Evolutionary conservation across 2,888 invertebrate species (phyloP), one percentile per base, ranked within the genome.

Genomic region (Neoascia interrupta): DNA sequence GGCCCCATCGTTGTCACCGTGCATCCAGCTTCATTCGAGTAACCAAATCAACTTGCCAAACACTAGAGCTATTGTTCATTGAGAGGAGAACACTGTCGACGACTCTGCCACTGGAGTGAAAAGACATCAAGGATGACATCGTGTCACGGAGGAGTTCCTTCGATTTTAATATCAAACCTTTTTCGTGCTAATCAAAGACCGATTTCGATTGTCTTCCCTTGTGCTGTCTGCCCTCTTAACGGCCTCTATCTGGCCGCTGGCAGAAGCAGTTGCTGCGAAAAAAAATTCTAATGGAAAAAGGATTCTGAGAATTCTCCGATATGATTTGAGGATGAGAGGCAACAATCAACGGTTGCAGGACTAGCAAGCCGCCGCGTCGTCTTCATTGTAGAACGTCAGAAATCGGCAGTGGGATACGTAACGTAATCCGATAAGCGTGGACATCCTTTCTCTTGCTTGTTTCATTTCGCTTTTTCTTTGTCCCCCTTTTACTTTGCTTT

Each of bases 141-240:
- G 21, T 51, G 43, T 43, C 19, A 63, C 37, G 23, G 49, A 18
- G 45, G 18, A 21, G 39, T 45, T 26, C 16, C 34, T 60, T 54
- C 49, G 18, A 51, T 51, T 56, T 61, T 45, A 47, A 49, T 73
- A 61, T 56, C 31, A 61, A 73, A 60, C 54, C 43, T 56, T 73
- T 73, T 56, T 23, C 43, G 18, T 56, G 61, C 60, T 66, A 73
- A 79, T 79, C 73, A 79, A 68, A 60, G 66, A 66, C 39, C 60
- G 66, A 72, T 79, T 72, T 72, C 45, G 19, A 70, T 76, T 64
- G 64, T 37, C 64, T 60, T 61, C 58, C 21, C 53, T 19, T 19
- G 11, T 34, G 53, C 11, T n/a, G n/a, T n/a, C n/a, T n/a, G n/a
- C n/a, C n/a, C n/a, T n/a, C n/a, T n/a, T n/a, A n/a, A n/a, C n/a